Base-by-base conservation (phyloP, 2,113 vertebrate genomes). In the Amphiprion percula region DNA sequence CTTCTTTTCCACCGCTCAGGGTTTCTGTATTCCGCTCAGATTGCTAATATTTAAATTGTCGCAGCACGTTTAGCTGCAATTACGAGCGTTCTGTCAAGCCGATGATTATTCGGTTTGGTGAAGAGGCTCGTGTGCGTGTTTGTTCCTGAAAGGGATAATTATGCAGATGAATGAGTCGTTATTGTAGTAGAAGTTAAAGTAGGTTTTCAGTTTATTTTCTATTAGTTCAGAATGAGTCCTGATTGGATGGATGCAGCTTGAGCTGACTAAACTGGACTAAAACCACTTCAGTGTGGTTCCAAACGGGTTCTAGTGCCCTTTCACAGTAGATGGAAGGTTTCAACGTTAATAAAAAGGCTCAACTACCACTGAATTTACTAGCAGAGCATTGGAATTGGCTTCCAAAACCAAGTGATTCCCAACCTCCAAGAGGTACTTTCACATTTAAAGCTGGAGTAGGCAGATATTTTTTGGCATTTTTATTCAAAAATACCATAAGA, bases 31-130 rank as follows among this genome's bases (percentile, higher is more conserved):
- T 68, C 39, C n/a, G 21, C 52, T 64, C 16, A 30, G 6, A 62
- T 64, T 52, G 62, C 49, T 73, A 19, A 62, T 74, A 59, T 72
- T 75, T 65, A 74, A 71, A 79, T 26, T 50, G 54, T 69, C 49
- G 53, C 46, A 60, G 52, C 30, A 7, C 28, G 16, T 65, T 81
- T 58, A 47, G 56, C 17, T 58, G 24, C 53, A 39, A 63, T 26
- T 52, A 39, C n/a, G 33, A 75, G 16, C 28, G 69, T 60, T 52
- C 24, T 58, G 54, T 68, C 50, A 53, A 55, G 79, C 23, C 68
- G 61, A 61, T 70, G 23, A 71, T 53, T 14, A 33, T 49, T 37
- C 33, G 60, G 9, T 82, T 50, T 53, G 52, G n/a, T 33, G 19
- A 60, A 68, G 77, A 65, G 3, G 50, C 15, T 49, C 11, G 1